These are phyloP conservation scores for Drosophila monieri DNA, from an alignment of 2,888 invertebrate species.

Conservation along the genomic window DNA sequence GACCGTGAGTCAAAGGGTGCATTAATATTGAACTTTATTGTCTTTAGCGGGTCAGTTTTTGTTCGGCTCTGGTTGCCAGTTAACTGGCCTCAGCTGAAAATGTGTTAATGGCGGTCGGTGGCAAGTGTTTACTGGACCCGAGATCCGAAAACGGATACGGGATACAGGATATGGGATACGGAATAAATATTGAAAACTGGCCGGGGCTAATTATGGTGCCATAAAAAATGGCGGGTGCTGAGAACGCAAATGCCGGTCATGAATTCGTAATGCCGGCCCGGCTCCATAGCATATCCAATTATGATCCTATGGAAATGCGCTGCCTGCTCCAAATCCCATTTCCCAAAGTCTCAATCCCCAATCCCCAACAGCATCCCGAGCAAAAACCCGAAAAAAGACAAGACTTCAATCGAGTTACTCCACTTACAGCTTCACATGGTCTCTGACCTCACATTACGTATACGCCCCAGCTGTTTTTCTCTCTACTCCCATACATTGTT, in stretches of 20 bases:
- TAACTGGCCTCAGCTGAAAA: constrained; percentile 37
- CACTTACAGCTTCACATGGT: constrained; percentile 39
- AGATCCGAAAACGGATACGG: constrained; percentile 16
- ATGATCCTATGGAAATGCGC: constrained; percentile 32
- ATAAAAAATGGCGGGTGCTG: constrained; percentile 25
- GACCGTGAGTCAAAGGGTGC: constrained; percentile 70
- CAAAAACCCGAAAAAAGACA: constrained; percentile 8
- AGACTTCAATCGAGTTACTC: constrained; percentile 39
- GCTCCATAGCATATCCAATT: constrained; percentile 28
- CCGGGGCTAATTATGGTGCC: constrained; percentile 27
- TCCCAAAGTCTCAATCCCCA: constrained; percentile 32
- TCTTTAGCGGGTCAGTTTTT: constrained; percentile 57
- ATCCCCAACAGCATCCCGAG: constrained; percentile 15
- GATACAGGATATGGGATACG: constrained; percentile 12
- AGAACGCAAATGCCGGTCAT: constrained; percentile 25
- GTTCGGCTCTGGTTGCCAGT: constrained; percentile 33
- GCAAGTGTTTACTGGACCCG: constrained; percentile 35
- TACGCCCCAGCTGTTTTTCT: constrained; percentile 46
- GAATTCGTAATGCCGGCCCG: constrained; percentile 29
- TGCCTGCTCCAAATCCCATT: constrained; percentile 32
- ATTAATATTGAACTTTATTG: constrained; percentile 78
- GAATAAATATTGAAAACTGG: constrained; percentile 30
- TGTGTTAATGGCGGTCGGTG: constrained; percentile 58
- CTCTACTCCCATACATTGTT: neutral
- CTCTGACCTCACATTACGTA: constrained; percentile 49